phyloP scores from a whole-genome alignment of 2,113 vertebrate genomes.

The Dromiciops gliroides region DNA sequence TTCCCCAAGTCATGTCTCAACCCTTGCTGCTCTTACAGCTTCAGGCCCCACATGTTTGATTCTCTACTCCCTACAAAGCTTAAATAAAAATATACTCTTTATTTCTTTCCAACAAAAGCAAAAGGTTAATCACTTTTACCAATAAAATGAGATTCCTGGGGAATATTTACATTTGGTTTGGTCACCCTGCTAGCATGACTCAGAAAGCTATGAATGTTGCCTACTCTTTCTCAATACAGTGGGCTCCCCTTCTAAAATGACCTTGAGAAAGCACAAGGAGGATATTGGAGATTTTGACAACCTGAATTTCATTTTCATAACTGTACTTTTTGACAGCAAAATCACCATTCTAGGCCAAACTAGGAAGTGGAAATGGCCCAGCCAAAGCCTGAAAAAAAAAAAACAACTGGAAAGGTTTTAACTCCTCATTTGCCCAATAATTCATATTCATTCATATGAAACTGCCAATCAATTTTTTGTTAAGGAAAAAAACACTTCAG shows the following conservation, averaged over 20 bases:
- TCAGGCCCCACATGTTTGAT: background rate
- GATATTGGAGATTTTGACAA: background rate
- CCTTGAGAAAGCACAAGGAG: background rate
- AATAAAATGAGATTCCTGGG: background rate
- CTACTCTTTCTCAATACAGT: conserved; percentile 1
- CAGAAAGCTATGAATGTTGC: background rate
- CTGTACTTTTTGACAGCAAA: conserved; percentile 56
- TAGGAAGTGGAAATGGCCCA: conserved; percentile 76
- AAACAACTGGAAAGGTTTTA: conserved; percentile 78
- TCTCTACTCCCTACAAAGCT: background rate
- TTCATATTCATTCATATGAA: conserved; percentile 73
- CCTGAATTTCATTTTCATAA: conserved; percentile 68
- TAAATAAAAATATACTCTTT: background rate
- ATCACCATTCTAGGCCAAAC: conserved; percentile 61
- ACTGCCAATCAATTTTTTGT: conserved; percentile 83
- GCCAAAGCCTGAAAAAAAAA: conserved; percentile 69
- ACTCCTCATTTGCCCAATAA: conserved; percentile 78
- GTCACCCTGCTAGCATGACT: background rate
- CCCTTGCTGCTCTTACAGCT: background rate
- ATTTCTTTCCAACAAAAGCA: background rate
- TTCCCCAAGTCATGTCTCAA: background rate
- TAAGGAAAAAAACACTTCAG: conserved; percentile 74
- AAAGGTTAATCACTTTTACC: background rate
- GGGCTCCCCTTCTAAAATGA: conserved; percentile 27
- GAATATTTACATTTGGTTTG: background rate